These are phyloP conservation scores for Drosophila pachea DNA, from an alignment of 1,140 invertebrate species.

Conservation along the genomic window DNA sequence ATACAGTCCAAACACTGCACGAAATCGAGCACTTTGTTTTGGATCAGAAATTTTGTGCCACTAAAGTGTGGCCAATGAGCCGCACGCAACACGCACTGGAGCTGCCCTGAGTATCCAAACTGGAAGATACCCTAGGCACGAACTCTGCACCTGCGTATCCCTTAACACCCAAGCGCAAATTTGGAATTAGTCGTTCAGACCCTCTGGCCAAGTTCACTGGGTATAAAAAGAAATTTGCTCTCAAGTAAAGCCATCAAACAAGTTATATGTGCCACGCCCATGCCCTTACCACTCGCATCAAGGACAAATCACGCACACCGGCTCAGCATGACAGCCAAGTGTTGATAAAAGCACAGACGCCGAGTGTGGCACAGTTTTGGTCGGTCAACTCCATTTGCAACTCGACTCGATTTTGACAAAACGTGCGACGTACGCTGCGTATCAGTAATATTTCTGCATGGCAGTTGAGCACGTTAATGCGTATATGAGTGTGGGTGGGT, in stretches of 20 bases:
- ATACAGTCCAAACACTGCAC: slow-evolving; percentile 58
- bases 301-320: slow-evolving; percentile 68
- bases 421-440: slow-evolving; percentile 49
- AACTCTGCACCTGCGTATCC: too few relatives aligned
- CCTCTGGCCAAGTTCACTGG: too few relatives aligned
- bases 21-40: slow-evolving; percentile 61
- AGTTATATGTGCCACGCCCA: slow-evolving; percentile 12
- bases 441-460: slow-evolving; percentile 56
- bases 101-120: too few relatives aligned
- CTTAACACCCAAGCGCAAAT: too few relatives aligned
- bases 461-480: slow-evolving; percentile 17
- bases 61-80: slow-evolving; percentile 53
- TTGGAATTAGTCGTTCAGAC: too few relatives aligned
- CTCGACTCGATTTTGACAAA: slow-evolving; percentile 32
- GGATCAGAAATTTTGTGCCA: slow-evolving; percentile 52
- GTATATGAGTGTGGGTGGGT: background rate
- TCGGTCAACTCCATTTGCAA: slow-evolving; percentile 60
- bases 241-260: slow-evolving; percentile 36
- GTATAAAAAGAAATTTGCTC: slow-evolving; percentile 3
- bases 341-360: slow-evolving; percentile 65
- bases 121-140: too few relatives aligned
- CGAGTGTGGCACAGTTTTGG: slow-evolving; percentile 55
- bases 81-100: slow-evolving; percentile 31
- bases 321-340: slow-evolving; percentile 64
- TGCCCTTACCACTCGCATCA: slow-evolving; percentile 1